phyloP scores from a whole-genome alignment of 2,113 vertebrate species.

The Hippolais icterina region DNA sequence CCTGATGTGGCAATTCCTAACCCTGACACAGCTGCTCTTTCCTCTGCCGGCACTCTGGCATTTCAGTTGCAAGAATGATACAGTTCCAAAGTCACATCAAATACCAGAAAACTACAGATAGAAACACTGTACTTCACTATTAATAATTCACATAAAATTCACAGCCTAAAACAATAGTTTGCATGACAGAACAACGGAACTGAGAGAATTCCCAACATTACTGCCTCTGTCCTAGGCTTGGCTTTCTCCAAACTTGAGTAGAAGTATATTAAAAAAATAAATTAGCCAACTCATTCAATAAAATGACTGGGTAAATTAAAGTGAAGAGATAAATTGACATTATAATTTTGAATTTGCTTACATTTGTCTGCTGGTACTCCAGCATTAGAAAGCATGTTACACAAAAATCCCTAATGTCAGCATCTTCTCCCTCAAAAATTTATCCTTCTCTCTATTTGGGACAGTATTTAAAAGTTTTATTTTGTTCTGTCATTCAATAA shows the following conservation, averaged over 20 bases:
- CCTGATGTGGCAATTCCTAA: background rate
- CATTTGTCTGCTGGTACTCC: background rate
- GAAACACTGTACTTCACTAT: background rate
- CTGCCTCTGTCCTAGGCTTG: background rate
- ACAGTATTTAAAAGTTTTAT: background rate
- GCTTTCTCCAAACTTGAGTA: background rate
- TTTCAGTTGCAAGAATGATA: background rate
- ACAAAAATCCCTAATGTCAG: background rate
- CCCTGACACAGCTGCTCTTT: background rate
- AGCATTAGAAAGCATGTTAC: background rate
- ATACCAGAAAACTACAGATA: background rate
- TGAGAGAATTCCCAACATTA: background rate
- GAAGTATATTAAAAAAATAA: background rate
- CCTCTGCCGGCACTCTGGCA: background rate
- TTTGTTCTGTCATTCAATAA: background rate
- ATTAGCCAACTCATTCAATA: background rate
- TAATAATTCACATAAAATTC: background rate
- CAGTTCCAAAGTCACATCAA: background rate
- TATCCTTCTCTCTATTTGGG: background rate
- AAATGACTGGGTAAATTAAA: background rate
- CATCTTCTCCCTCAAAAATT: background rate
- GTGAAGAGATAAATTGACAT: background rate
- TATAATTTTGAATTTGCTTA: slow-evolving; percentile 1
- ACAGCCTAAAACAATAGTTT: background rate
- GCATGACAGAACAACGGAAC: background rate